Base-by-base conservation (phyloP, 2,797 vertebrate species). In the Pempheris klunzingeri region DNA sequence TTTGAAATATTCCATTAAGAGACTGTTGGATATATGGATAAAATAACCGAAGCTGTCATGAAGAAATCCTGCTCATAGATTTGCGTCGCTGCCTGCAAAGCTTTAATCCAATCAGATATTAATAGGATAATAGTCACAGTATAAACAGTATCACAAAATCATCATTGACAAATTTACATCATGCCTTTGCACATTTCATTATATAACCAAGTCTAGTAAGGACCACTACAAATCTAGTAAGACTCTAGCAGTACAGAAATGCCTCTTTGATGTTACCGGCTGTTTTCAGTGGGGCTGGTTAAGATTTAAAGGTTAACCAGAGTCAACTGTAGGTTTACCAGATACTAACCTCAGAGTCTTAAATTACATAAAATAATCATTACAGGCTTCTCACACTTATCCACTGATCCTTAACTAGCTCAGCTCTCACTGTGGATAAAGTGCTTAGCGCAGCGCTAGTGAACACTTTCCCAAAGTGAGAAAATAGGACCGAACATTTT, bases 71-170 rank as follows among this genome's bases (percentile, higher is more conserved):
- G 7, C 44, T 67, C 24, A 47, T 9, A 22, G 60, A 71, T 71
- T 44, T 66, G 54, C 22, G 63, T 22, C 47, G n/a, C 57, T 36
- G 44, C 79, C 62, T 26, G 55, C 61, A 38, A 24, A 32, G 30
- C 15, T 39, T 59, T 26, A 18, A 38, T 69, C 13, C 17, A 28
- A 74, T 78, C 49, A 59, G 18, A 22, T 50, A 30, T 43, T 49
- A 72, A 78, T 41, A 47, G 28, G 49, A 73, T 20, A 7, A 3
- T 14, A 58, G 64, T 76, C 77, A 79, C 76, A 12, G 61, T 46
- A n/a, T 49, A 66, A 85, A 73, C 41, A 54, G 12, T 13, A 17
- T 41, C 15, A 36, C 14, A 43, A 67, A 67, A 41, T 30, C 24
- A 41, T 30, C 24, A 26, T 18, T 44, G 18, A 3, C 22, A 32